Evolutionary conservation across 2,113 vertebrate genomes (phyloP), one percentile per base, ranked within the genome.

Genomic region (Dromaius novaehollandiae): DNA sequence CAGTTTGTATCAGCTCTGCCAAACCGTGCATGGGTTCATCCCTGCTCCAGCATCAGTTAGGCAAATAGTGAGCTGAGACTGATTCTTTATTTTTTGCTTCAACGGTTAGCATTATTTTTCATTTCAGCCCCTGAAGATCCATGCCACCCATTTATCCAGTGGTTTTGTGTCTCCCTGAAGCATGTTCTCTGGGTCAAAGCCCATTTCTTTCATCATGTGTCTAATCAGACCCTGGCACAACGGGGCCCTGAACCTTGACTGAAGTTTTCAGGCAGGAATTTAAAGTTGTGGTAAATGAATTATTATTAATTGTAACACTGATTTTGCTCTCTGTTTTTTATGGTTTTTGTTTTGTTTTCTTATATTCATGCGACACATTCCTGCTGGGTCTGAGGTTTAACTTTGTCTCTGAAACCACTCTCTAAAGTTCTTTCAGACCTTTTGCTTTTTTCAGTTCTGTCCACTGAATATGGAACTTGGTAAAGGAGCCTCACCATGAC

Each of bases 1-100:
- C 20, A 50, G 5, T 38, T 73, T 55, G 21, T 4, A 60, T 32
- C 22, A 83, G 9, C 28, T 77, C 7, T 56, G 32, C 7, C 48
- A 65, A 61, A 63, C 4, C 38, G 30, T 68, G 6, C 6, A 3
- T 44, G 13, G 24, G 21, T 4, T 84, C 34, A 40, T 69, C 11
- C 12, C 7, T 2, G 5, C 28, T 65, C 42, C 68, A 19, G 3
- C 9, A 10, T 8, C 3, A 0, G 26, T 24, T 36, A 19, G 26
- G 12, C 6, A 88, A 88, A 77, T 4, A 40, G 4, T 13, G 8
- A 40, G 14, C 15, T 26, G 32, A 68, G 42, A 80, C 4, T 46
- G 34, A 34, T 34, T 79, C 6, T 20, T 86, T 12, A 11, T 21
- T 76, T 64, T 78, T 36, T 19, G 7, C 9, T 69, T 60, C 56